Conservation (phyloP, 2,888 invertebrate genomes). For the Drosophila gaucha region DNA sequence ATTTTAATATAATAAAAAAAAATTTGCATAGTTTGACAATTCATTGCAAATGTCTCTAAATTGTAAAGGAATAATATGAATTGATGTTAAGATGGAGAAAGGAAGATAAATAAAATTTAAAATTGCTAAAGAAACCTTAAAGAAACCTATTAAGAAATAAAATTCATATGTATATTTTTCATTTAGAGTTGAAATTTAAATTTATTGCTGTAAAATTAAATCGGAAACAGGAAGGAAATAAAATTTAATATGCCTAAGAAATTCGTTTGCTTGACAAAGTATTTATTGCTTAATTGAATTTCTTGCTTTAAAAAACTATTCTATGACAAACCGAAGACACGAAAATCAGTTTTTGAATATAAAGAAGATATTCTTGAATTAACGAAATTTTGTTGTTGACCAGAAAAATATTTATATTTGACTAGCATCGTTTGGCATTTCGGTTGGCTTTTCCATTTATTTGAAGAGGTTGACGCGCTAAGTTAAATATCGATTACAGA, state of each 20-base stretch:
- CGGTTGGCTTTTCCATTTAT: constrained; percentile 44
- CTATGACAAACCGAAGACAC: too few relatives aligned
- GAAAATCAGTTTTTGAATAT: background rate
- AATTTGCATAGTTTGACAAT: constrained; percentile 16
- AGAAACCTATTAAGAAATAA: background rate
- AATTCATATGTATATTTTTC: background rate
- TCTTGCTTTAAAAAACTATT: too few relatives aligned
- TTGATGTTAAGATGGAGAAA: background rate
- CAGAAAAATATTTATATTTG: constrained; percentile 3
- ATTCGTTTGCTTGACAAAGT: background rate
- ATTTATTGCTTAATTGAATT: background rate
- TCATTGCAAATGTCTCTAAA: constrained; percentile 2
- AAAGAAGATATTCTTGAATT: background rate
- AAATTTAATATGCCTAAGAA: background rate
- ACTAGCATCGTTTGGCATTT: constrained; percentile 44
- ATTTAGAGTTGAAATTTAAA: background rate
- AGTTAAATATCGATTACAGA: constrained; percentile 65
- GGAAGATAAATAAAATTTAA: background rate
- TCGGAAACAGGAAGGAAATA: background rate
- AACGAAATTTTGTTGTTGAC: background rate
- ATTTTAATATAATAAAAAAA: background rate
- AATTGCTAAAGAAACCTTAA: background rate
- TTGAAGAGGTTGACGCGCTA: constrained; percentile 45
- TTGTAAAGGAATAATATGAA: background rate
- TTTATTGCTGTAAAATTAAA: background rate